Percentiles rank a stretch among this genome's conserved stretches.
These are phyloP conservation scores for Pseudonaja textilis DNA, from an alignment of 2,113 vertebrate species.

Conservation along the genomic window DNA sequence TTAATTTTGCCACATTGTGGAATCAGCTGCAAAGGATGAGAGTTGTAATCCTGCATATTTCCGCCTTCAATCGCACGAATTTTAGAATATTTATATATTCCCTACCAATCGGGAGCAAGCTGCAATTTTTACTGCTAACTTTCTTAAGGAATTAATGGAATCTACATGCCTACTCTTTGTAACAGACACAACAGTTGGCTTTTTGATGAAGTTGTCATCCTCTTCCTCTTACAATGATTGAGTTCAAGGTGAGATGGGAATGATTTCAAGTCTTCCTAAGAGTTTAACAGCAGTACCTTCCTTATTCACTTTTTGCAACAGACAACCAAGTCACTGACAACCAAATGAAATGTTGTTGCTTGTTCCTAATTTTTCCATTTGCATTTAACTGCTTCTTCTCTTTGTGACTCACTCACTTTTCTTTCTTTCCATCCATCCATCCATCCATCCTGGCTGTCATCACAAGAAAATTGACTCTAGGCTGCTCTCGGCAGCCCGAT, in stretches of 20 bases:
- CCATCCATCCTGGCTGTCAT: background rate
- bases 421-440: too few relatives aligned
- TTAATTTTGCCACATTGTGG: background rate
- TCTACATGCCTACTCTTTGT: background rate
- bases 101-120: background rate
- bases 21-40: background rate
- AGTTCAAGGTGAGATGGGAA: background rate
- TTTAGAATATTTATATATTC: background rate
- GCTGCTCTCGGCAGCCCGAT: background rate
- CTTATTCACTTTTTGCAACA: background rate
- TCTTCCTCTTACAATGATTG: background rate
- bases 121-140: background rate
- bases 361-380: background rate
- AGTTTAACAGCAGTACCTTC: background rate
- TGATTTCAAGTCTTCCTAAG: fast-evolving
- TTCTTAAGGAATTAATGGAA: background rate
- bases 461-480: background rate
- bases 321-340: background rate
- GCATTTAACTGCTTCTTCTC: background rate
- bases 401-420: background rate
- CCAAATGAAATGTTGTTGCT: background rate
- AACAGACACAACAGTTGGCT: background rate
- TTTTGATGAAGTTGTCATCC: background rate
- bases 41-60: background rate
- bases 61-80: background rate